These are phyloP conservation scores for Ormia ochracea DNA, from an alignment of 2,888 invertebrate genomes.

Conservation along the genomic window DNA sequence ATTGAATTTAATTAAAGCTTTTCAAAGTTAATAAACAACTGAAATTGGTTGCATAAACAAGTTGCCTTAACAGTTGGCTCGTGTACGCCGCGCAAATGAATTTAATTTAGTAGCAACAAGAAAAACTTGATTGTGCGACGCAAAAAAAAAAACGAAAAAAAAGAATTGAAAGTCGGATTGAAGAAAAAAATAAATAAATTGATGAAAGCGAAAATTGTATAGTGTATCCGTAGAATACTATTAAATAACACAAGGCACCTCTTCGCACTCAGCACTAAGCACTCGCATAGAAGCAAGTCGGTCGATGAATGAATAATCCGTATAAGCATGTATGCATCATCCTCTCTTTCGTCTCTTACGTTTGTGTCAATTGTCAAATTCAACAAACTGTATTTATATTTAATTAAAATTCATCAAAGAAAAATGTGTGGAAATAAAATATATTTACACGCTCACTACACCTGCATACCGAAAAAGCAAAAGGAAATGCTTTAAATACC, in stretches of 20 bases:
- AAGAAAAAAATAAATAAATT: background rate
- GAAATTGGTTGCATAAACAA: too few relatives aligned
- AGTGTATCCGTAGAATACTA: background rate
- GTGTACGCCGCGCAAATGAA: too few relatives aligned
- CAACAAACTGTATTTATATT: slow-evolving; percentile 22
- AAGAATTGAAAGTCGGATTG: background rate
- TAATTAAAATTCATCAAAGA: slow-evolving; percentile 35
- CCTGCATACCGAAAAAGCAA: slow-evolving; percentile 31
- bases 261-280: too few relatives aligned
- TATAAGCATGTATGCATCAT: background rate
- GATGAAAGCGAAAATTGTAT: slow-evolving; percentile 11
- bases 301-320: background rate
- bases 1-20: too few relatives aligned
- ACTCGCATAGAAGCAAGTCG: too few relatives aligned
- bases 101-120: too few relatives aligned
- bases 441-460: slow-evolving; percentile 12
- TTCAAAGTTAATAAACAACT: too few relatives aligned
- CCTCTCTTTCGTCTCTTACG: background rate
- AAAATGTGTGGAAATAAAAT: background rate
- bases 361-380: slow-evolving; percentile 19
- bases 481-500: slow-evolving; percentile 32
- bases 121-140: background rate
- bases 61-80: too few relatives aligned
- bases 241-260: background rate
- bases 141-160: background rate